These are phyloP conservation scores for Drosophila suboccidentalis DNA, from an alignment of 2,888 invertebrate genomes.

Conservation along the genomic window DNA sequence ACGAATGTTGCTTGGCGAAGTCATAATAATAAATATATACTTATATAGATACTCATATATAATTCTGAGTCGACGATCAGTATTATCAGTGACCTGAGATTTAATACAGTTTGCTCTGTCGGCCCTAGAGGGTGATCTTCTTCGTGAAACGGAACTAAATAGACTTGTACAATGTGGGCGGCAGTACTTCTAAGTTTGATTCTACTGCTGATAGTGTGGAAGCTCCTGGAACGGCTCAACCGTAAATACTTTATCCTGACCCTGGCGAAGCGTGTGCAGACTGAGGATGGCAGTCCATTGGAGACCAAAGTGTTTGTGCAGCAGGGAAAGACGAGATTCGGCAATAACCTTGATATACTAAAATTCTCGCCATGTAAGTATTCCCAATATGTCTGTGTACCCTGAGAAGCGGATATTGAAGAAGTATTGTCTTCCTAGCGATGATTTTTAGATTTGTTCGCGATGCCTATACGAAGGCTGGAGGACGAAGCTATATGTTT, in stretches of 20 bases:
- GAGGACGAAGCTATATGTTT: conserved; percentile 82
- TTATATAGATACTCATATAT: background rate
- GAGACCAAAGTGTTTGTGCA: conserved; percentile 64
- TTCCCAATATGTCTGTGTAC: rapidly evolving
- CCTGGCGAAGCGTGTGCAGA: conserved; percentile 66
- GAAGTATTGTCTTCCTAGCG: conserved; percentile 48
- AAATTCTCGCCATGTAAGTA: conserved; percentile 70
- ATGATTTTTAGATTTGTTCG: conserved; percentile 67
- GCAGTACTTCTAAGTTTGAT: conserved; percentile 21
- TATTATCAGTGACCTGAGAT: conserved; percentile 1
- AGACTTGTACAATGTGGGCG: conserved; percentile 23
- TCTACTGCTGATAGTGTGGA: conserved; percentile 25
- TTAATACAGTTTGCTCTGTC: conserved; percentile 1
- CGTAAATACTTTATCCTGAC: conserved; percentile 72
- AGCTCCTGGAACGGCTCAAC: conserved; percentile 53
- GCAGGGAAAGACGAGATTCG: conserved; percentile 77
- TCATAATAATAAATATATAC: too few relatives aligned
- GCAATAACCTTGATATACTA: conserved; percentile 81
- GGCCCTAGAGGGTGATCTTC: conserved; percentile 7
- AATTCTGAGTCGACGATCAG: background rate
- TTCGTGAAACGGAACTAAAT: conserved; percentile 6
- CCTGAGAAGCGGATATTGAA: background rate
- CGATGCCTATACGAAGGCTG: conserved; percentile 40
- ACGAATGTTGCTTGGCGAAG: too few relatives aligned
- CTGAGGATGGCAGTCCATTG: conserved; percentile 74